Percentiles rank a stretch among this genome's conserved stretches.
Evolutionary conservation across 2,113 vertebrate genomes (phyloP).

Genomic region (Mola mola): DNA sequence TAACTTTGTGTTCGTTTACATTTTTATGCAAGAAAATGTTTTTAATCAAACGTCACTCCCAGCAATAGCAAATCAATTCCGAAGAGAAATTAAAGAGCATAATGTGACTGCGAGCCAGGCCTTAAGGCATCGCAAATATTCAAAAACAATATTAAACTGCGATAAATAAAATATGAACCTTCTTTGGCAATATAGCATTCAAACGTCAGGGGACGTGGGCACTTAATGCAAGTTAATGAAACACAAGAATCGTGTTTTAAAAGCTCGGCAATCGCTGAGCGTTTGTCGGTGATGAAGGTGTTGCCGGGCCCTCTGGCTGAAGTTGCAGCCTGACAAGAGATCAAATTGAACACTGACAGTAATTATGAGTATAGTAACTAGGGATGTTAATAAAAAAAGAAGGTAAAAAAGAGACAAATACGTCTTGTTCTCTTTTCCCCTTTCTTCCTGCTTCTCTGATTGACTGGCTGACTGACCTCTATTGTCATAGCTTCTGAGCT

Average conservation of each 20-base stretch:
- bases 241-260: constrained; percentile 73
- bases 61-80: constrained; percentile 74
- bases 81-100: constrained; percentile 77
- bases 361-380: constrained; percentile 66
- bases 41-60: constrained; percentile 76
- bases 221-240: constrained; percentile 81
- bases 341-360: constrained; percentile 65
- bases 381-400: constrained; percentile 48
- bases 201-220: constrained; percentile 69
- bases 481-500: constrained; percentile 65
- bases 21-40: constrained; percentile 69
- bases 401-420: constrained; percentile 43
- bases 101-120: constrained; percentile 67
- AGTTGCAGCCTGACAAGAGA: constrained; percentile 68
- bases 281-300: constrained; percentile 58
- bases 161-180: constrained; percentile 84
- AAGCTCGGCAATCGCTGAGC: constrained; percentile 55
- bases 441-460: constrained; percentile 43
- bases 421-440: constrained; percentile 30
- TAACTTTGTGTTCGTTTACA: constrained; percentile 58
- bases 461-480: constrained; percentile 76
- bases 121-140: constrained; percentile 79
- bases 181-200: constrained; percentile 77
- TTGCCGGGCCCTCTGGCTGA: constrained; percentile 67
- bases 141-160: constrained; percentile 81